Evolutionary conservation across 1,140 invertebrate species (phyloP), one percentile per base, ranked within the genome.

Genomic region (Euglossa dilemma): DNA sequence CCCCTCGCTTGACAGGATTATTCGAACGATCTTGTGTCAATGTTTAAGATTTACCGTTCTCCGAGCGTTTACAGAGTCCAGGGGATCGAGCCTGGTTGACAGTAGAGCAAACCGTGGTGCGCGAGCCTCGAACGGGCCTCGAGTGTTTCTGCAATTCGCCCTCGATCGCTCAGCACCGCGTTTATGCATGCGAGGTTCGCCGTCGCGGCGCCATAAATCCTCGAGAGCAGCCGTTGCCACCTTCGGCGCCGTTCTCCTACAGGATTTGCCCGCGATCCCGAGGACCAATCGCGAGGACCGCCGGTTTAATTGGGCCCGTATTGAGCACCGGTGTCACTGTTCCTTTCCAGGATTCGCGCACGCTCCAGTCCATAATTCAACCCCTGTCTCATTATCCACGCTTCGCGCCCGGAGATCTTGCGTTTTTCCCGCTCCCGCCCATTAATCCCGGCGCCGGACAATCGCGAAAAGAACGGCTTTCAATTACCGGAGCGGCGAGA

Each of bases 61-160:
- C 59, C 9, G n/a, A 9, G 54, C 45, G 59, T 76, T 76, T 76
- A 64, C 43, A 50, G 59, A 64, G 59, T 76, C 74, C 74, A 43
- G 52, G 47, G 28, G 64, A 52, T 76, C 63, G 64, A 63, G 74
- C 52, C 74, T 7, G 25, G 45, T 64, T 64, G 74, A 63, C 64
- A 64, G 74, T 18, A 28, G n/a, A 76, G 74, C 59, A 64, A 76
- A 76, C 74, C 59, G 16, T n/a, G 25, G 47, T 14, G 8, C 59
- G 14, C 43, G 45, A 20, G 36, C 23, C 56, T 59, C 7, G 18
- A 23, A 54, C 47, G 69, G 52, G 7, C 23, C n/a, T 76, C 28
- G 47, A 76, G 74, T 52, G 74, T 76, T 76, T 76, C 59, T 50
- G n/a, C 74, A 36, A 64, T 76, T 76, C 74, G 74, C 43, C 18